Evolutionary conservation across 2,888 invertebrate species (phyloP), one percentile per base, ranked within the genome.

Genomic region (Megastigmus dorsalis): DNA sequence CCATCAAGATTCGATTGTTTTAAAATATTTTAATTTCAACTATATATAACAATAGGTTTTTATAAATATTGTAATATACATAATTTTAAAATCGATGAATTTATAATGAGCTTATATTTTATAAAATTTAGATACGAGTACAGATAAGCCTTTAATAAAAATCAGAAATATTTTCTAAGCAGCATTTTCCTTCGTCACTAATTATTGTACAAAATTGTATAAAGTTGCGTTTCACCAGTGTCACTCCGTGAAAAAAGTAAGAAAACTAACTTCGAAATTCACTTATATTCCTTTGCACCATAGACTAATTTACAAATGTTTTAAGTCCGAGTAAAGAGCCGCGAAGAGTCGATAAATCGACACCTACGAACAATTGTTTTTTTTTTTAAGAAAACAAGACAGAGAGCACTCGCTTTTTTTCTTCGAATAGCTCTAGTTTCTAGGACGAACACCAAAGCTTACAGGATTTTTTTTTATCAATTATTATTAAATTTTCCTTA

Each of bases 371-470:
- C 33, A 48, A 33, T 66, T 4, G 23, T 60, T n/a, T n/a, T n/a
- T n/a, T n/a, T n/a, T n/a, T n/a, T 18, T 15, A 67, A 48, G 18
- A 73, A 60, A 73, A 67, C 33, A 67, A 41, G 41, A 75, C 45
- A 71, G 55, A 67, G 67, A 67, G 71, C 57, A 67, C 67, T 75
- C 55, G 55, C 36, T 13, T 30, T 68, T 62, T 59, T 57, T 30
- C 13, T 30, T 54, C 15, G 36, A 70, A 57, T 45, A 72, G 57
- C 54, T 72, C 75, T 75, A 72, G 67, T 79, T 76, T 76, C 77
- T 80, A 80, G 72, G 63, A 80, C 77, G 80, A 82, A 82, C 79
- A 82, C 79, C 80, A 77, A 82, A 82, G 82, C 82, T 82, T 82
- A 71, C 38, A 48, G 30, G n/a, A n/a, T 48, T 41, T 65, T 36